These are phyloP conservation scores for Drosophila subpulchrella DNA, from an alignment of 1,140 invertebrate species.

Conservation along the genomic window DNA sequence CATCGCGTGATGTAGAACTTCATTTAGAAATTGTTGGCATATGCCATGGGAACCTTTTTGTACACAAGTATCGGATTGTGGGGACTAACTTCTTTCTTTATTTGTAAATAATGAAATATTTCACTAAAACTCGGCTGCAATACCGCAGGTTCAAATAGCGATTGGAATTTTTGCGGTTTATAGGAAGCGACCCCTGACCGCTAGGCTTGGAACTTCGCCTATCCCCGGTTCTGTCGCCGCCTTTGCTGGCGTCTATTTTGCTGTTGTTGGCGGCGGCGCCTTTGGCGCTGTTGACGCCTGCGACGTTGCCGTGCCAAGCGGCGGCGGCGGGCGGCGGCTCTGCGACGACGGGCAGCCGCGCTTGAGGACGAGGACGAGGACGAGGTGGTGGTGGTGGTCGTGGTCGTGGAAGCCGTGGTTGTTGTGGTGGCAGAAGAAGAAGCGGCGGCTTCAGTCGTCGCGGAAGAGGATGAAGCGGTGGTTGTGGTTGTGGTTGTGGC, in stretches of 20 bases:
- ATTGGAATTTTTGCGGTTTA: too few relatives aligned
- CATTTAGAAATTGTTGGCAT: too few relatives aligned
- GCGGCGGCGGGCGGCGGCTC: constrained; percentile 7
- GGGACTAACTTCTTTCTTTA: too few relatives aligned
- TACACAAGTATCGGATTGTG: too few relatives aligned
- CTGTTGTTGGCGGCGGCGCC: constrained; percentile 15
- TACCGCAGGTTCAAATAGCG: too few relatives aligned
- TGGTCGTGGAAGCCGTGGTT: not conserved
- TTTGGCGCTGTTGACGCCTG: constrained; percentile 13
- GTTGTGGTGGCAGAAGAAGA: not conserved
- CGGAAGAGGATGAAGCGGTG: not conserved
- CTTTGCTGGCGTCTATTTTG: constrained; percentile 4
- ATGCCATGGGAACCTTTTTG: too few relatives aligned
- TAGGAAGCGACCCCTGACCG: too few relatives aligned
- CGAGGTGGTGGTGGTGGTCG: constrained; percentile 1
- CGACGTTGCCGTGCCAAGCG: constrained; percentile 23
- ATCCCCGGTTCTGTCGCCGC: constrained; percentile 13
- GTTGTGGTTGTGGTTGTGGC: not conserved
- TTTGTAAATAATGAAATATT: too few relatives aligned
- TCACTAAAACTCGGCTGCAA: too few relatives aligned
- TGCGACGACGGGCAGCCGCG: constrained; percentile 20
- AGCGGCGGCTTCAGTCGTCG: not conserved
- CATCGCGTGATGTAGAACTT: too few relatives aligned
- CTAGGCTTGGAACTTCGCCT: not conserved
- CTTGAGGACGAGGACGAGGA: constrained; percentile 19